These are phyloP conservation scores for Amyelois transitella DNA, from an alignment of 1,140 invertebrate genomes.

Conservation along the genomic window DNA sequence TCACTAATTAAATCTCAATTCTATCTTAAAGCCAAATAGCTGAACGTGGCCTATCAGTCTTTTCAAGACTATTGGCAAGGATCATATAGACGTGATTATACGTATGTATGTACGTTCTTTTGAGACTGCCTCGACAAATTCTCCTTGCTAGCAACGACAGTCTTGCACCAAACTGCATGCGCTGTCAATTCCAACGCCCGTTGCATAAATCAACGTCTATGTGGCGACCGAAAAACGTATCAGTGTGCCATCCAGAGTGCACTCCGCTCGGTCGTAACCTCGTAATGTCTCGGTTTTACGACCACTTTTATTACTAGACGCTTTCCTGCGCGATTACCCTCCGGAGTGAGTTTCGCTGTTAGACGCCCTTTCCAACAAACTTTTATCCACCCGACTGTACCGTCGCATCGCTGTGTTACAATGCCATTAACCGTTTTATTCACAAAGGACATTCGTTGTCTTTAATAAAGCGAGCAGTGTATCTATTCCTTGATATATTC, in stretches of 20 bases:
- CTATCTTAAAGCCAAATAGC: no score
- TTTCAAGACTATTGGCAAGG: no score
- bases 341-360: constrained; percentile 71
- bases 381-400: constrained; percentile 20
- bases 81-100: no score
- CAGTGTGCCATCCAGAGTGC: constrained; percentile 62
- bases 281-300: constrained; percentile 72
- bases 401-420: constrained; percentile 13
- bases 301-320: constrained; percentile 70
- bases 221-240: constrained; percentile 47
- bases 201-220: constrained; percentile 46
- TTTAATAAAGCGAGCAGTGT: constrained; percentile 22
- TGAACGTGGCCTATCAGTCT: no score
- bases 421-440: constrained; percentile 17
- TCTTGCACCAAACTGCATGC: no score
- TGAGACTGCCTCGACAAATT: no score
- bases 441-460: constrained; percentile 2
- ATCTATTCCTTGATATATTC: not conserved
- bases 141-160: no score
- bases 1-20: no score
- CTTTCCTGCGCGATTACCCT: constrained; percentile 71
- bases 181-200: constrained; percentile 39
- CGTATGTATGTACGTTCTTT: no score
- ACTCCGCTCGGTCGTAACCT: constrained; percentile 43
- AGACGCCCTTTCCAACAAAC: constrained; percentile 41